Percentiles rank a stretch among this genome's conserved stretches.
These are phyloP conservation scores for Spermophilus dauricus DNA, from an alignment of 2,113 vertebrate genomes.

Conservation along the genomic window DNA sequence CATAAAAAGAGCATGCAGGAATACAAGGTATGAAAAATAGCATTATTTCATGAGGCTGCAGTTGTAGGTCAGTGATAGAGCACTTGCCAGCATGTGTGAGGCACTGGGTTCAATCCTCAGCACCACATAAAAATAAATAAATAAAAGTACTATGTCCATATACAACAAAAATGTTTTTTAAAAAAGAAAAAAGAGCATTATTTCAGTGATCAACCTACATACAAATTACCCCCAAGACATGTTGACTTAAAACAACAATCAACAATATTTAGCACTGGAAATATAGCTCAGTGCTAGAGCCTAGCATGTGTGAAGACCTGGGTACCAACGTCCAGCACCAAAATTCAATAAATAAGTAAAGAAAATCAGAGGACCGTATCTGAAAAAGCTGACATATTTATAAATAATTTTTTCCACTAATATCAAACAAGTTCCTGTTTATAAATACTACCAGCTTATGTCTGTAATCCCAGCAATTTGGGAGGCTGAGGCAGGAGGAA, in stretches of 20 bases:
- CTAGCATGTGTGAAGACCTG: not conserved
- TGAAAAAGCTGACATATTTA: slow-evolving; percentile 17
- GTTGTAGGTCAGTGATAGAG: too few species aligned
- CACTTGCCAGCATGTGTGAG: too few species aligned
- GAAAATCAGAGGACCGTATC: not conserved
- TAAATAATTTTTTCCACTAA: not conserved
- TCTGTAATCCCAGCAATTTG: too few species aligned
- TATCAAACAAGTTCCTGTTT: slow-evolving; percentile 22
- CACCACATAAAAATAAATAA: too few species aligned
- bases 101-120: too few species aligned
- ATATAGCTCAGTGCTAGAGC: too few species aligned
- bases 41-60: too few species aligned
- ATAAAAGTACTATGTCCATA: too few species aligned
- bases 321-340: not conserved
- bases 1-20: slow-evolving; percentile 27
- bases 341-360: not conserved
- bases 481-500: too few species aligned
- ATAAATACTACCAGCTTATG: not conserved
- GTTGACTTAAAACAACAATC: not conserved
- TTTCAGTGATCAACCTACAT: not conserved
- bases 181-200: not conserved
- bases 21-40: not conserved
- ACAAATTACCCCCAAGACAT: not conserved
- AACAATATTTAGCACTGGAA: too few species aligned
- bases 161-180: too few species aligned